Base-by-base conservation (phyloP, 2,113 vertebrate genomes). In the Hippolais icterina region DNA sequence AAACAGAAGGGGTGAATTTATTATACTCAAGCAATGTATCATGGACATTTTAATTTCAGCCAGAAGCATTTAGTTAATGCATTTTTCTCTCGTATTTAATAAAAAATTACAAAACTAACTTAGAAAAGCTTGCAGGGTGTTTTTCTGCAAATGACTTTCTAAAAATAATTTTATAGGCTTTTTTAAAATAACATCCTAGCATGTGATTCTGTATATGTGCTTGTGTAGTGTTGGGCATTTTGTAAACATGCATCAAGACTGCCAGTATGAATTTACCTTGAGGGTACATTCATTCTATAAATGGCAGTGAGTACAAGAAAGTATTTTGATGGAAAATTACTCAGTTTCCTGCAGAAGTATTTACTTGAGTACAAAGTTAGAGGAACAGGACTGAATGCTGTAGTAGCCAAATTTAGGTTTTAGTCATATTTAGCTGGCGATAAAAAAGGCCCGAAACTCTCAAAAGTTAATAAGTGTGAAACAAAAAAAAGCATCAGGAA, bases 1-100 rank as follows among this genome's bases (percentile, higher is more conserved):
- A 93, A 89, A 47, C 75, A 90, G 81, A 91, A 72, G 81, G 63
- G 41, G 23, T 74, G 69, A 93, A 96, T 96, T 96, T 94, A 89
- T 95, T 96, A 94, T 80, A 59, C 71, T 83, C 64, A 71, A 72
- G 63, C 61, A 84, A 89, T 84, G 14, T 74, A 91, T 83, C 66
- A 89, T 13, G 37, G 80, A 66, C 52, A 65, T 93, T 94, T 97
- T 94, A 95, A 97, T 96, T 96, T 94, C 47, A 74, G 65, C 82
- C 83, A 63, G 81, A 89, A 95, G 46, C 22, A 74, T 70, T 78
- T 77, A 52, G 75, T 54, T 94, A 96, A 95, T 91, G 39, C 69
- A 86, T 56, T 97, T 94, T 93, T 82, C 60, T 72, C 46, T 77
- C 15, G 11, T 39, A 39, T 39, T 5, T 0, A 12, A 65, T 65